Percentiles rank a stretch among this genome's conserved stretches.
phyloP scores from a whole-genome alignment of 2,888 invertebrate genomes.

The Sipunculus nudus region DNA sequence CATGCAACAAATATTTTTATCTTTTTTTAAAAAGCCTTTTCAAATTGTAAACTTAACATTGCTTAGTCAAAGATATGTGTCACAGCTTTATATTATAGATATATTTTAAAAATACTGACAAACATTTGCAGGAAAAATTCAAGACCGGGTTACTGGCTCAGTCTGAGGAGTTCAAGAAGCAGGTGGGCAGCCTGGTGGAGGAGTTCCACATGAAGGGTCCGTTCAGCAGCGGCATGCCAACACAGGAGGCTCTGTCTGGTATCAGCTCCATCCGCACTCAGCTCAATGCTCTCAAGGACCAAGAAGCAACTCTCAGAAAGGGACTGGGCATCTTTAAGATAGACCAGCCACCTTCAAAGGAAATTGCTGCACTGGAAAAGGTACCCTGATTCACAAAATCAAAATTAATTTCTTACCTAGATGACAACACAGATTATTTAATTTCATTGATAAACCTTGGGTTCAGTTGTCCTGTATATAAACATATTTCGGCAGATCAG shows the following conservation, averaged over 20 bases:
- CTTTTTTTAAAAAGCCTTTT: no score
- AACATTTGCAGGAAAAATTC: constrained; percentile 67
- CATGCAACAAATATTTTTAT: no score
- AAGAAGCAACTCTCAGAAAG: constrained; percentile 73
- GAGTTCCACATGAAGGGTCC: constrained; percentile 75
- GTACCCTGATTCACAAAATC: constrained; percentile 40
- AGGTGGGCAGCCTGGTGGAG: constrained; percentile 75
- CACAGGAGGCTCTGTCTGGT: constrained; percentile 59
- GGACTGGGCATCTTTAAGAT: constrained; percentile 82
- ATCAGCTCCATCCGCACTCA: constrained; percentile 55
- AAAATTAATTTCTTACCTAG: neutral
- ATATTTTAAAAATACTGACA: no score
- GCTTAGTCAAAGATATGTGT: no score
- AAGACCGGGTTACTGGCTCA: constrained; percentile 77
- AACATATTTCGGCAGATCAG: no score
- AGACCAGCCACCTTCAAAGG: constrained; percentile 73
- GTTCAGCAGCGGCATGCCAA: constrained; percentile 51
- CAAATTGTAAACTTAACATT: no score
- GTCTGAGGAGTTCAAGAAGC: constrained; percentile 77
- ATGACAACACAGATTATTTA: neutral
- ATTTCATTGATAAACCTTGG: no score
- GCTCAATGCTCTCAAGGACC: constrained; percentile 70
- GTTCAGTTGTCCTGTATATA: no score
- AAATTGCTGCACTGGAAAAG: constrained; percentile 63
- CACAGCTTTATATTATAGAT: no score